Conservation (phyloP, 2,888 invertebrate species). For the Pediacus dermestoides region DNA sequence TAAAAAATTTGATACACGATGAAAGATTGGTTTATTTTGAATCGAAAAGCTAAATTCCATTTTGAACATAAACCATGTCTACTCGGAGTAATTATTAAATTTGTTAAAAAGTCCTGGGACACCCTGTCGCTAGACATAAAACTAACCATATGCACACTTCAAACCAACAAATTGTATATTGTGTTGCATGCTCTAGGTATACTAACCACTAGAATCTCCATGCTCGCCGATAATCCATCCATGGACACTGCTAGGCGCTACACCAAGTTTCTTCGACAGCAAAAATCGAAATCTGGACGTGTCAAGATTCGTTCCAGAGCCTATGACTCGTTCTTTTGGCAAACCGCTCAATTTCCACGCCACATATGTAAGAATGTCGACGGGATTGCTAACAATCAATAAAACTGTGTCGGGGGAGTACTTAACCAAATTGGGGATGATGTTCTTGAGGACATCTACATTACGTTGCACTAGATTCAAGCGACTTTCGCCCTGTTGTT, state of each 20-base stretch:
- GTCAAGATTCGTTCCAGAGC: constrained; percentile 91
- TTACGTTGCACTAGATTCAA: constrained; percentile 85
- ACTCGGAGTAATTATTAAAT: no score
- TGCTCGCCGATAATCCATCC: constrained; percentile 95
- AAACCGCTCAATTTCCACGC: constrained; percentile 93
- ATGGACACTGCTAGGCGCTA: constrained; percentile 82
- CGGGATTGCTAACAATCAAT: constrained; percentile 87
- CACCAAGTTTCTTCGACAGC: constrained; percentile 74
- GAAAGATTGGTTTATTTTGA: no score
- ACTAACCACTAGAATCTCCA: constrained; percentile 62
- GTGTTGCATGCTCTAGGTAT: not conserved
- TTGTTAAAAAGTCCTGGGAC: no score
- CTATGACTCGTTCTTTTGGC: constrained; percentile 81
- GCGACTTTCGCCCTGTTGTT: constrained; percentile 85
- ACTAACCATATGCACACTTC: not conserved
- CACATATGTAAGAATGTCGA: constrained; percentile 88
- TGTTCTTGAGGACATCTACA: constrained; percentile 81
- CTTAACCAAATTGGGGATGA: constrained; percentile 77
- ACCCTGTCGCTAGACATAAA: no score
- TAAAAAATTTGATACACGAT: no score
- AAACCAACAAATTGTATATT: not conserved
- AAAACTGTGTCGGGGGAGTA: constrained; percentile 84
- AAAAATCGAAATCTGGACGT: constrained; percentile 87
- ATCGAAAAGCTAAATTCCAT: no score
- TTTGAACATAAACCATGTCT: no score